Base-by-base conservation (phyloP, 2,113 vertebrate genomes). In the Actenoides lindsayi region DNA sequence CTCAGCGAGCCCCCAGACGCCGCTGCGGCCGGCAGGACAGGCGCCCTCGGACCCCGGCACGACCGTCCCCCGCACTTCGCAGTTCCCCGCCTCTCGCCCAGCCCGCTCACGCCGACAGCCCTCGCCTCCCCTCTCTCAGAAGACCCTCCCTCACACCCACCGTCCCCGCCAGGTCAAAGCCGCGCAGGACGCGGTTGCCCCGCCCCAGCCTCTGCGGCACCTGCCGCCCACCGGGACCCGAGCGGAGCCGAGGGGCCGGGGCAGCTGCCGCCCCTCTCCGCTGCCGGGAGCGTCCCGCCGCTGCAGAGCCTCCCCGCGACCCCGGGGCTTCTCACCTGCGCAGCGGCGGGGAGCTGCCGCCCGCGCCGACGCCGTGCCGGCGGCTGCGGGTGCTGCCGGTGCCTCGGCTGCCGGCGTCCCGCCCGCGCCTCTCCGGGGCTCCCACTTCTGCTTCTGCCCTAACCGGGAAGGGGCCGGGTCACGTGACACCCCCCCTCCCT, bases 391-490 rank as follows among this genome's bases (percentile, higher is more conserved):
- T 24, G 33, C 7, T 16, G 13, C 6, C 56, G 16, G 3, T 11
- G 12, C 41, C 77, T 31, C 62, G 10, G 6, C 51, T 10, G 28
- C 17, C 78, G 53, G 21, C 65, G 42, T 14, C 83, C 87, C 84
- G 57, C 89, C n/a, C 48, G 81, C 71, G 57, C 75, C 67, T 31
- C 60, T 4, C 20, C 39, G 76, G 21, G 64, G 39, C 54, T 71
- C 68, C 79, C 15, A 59, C 89, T 78, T 94, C 90, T 89, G 93
- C 93, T 93, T 77, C 68, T 73, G 90, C 81, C 42, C 54, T 16
- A 12, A 33, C 9, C 77, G 90, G 84, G 93, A 91, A 89, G 75
- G 54, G 87, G 87, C 79, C 83, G 94, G 5, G 88, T 56, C 90
- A 81, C 60, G 18, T 89, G 80, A 77, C 87, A 77, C 87, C 15